Base-by-base conservation (phyloP, 2,797 vertebrate genomes). In the Gobionotothen gibberifrons region DNA sequence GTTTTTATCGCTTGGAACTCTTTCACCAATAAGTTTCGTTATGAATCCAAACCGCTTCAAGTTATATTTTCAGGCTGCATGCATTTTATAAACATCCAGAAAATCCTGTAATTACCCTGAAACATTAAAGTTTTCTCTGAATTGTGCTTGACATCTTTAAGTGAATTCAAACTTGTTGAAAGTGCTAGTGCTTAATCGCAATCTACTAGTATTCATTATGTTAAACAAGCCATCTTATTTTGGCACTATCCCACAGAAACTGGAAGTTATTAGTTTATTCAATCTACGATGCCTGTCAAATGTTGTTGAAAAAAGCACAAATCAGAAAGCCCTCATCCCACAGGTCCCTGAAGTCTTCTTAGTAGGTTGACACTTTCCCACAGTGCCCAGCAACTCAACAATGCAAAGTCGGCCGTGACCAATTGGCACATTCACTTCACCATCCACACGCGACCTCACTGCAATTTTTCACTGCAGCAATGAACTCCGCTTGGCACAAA, bases 351-450 rank as follows among this genome's bases (percentile, higher is more conserved):
- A 89, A 95, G 93, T 91, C 83, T 85, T 94, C 95, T 95, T 94
- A 96, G 95, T 96, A 93, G 95, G 94, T 85, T 92, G 96, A 95
- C 94, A 97, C 96, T 98, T 99, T 99, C 98, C 98, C 98, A 99
- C 98, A 98, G 96, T 94, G 96, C 94, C 88, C 85, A 13, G 79
- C 93, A 92, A 81, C 79, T 84, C 89, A 93, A 97, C 96, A 98
- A 97, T 95, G 94, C 94, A 82, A 69, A 79, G 90, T 92, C 94
- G 94, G 93, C 96, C 94, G 82, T 98, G 96, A 97, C 97, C 96
- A 98, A 99, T 98, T 81, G 62, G 65, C 94, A 95, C 95, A 96
- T 98, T 98, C 94, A 95, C 94, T 96, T 93, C 94, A 94, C 95
- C 96, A 95, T 97, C 97, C 96, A 97, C 97, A 98, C 96, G 96